These are phyloP conservation scores for Arizona elegans DNA, from an alignment of 2,113 vertebrate species.

Conservation along the genomic window DNA sequence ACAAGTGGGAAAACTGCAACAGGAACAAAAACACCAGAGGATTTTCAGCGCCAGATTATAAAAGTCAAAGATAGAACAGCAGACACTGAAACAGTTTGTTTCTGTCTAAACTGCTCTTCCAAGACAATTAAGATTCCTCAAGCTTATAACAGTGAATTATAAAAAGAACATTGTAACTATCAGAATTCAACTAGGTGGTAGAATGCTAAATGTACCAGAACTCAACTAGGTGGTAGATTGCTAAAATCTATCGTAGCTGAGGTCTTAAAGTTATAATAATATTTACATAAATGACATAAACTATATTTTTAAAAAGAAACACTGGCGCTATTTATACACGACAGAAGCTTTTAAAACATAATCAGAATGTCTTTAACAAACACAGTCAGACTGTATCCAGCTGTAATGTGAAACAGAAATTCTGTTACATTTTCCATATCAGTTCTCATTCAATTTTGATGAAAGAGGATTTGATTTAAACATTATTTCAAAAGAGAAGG, in stretches of 20 bases:
- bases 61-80: fast-evolving
- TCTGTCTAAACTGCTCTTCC: constrained; percentile 37
- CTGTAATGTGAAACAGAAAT: not conserved
- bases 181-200: constrained; percentile 19
- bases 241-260: constrained; percentile 36
- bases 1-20: constrained; percentile 11
- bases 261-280: not conserved
- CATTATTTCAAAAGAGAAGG: not conserved
- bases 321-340: not conserved
- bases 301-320: not conserved
- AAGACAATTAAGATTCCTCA: constrained; percentile 10
- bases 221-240: constrained; percentile 17
- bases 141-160: constrained; percentile 14
- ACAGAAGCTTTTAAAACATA: not conserved
- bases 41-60: constrained; percentile 1
- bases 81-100: constrained; percentile 35
- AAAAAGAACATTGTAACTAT: constrained; percentile 37
- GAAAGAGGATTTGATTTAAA: not conserved
- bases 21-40: constrained; percentile 36
- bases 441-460: not conserved
- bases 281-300: not conserved
- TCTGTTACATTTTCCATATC: not conserved
- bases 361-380: not conserved
- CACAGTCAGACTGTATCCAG: not conserved
- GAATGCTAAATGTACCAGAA: not conserved